Evolutionary conservation across 2,888 invertebrate species (phyloP).

Genomic region (Agrilus mali): DNA sequence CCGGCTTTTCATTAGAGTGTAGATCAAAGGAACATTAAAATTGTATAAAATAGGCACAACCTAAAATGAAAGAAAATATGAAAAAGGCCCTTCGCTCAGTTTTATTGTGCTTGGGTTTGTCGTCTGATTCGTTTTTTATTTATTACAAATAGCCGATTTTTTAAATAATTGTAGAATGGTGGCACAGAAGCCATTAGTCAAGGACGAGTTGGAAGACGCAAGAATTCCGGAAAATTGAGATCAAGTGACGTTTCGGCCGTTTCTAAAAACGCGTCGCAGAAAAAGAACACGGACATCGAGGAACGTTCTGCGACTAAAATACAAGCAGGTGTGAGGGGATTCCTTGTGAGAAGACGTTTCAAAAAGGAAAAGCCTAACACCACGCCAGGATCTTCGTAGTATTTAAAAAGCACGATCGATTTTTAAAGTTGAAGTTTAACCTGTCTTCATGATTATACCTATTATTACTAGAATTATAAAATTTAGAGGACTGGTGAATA

Average conservation of each 20-base stretch:
- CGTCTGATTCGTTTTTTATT: background rate
- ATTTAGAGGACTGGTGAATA: too few relatives aligned
- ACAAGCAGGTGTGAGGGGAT: conserved; percentile 43
- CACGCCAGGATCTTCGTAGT: conserved; percentile 5
- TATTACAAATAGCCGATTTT: background rate
- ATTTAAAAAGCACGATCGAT: background rate
- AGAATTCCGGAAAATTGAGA: conserved; percentile 19
- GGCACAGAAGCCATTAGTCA: conserved; percentile 18
- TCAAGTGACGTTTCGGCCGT: conserved; percentile 5
- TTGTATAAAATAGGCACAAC: too few relatives aligned
- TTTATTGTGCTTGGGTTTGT: too few relatives aligned
- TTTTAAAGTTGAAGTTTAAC: too few relatives aligned
- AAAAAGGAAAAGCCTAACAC: conserved; percentile 22
- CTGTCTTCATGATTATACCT: too few relatives aligned
- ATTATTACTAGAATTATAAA: too few relatives aligned
- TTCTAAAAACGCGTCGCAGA: conserved; percentile 5
- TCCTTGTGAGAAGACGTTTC: conserved; percentile 38
- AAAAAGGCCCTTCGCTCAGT: too few relatives aligned
- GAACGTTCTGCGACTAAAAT: conserved; percentile 40
- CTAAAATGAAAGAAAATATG: too few relatives aligned
- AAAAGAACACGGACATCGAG: conserved; percentile 20
- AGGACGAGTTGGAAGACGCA: conserved; percentile 21
- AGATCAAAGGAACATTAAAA: too few relatives aligned
- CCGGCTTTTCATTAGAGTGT: too few relatives aligned
- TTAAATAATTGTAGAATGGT: conserved; percentile 24